Conservation (phyloP, 2,888 invertebrate species). For the Punctoribates punctum region DNA sequence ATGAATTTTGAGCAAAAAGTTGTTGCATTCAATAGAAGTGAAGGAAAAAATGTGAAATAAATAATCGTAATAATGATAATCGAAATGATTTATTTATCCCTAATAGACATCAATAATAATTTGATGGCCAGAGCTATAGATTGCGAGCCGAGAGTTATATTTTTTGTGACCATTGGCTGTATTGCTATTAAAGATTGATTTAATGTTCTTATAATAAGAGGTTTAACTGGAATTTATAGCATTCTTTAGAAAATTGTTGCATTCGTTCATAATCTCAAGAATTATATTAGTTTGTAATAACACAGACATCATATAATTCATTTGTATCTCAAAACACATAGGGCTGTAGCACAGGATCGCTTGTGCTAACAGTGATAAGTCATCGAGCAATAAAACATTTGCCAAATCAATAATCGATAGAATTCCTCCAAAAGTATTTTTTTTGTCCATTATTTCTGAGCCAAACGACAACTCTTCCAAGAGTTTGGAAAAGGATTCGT, state of each 20-base stretch:
- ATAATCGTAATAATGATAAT: conserved; percentile 9
- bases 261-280: conserved; percentile 19
- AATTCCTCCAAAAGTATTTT: neutral
- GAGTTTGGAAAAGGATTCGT: conserved; percentile 6
- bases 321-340: conserved; percentile 26
- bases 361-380: conserved; percentile 28
- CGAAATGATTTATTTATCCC: conserved; percentile 16
- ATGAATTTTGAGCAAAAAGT: neutral
- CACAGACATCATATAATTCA: conserved; percentile 28
- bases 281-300: conserved; percentile 28
- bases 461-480: neutral
- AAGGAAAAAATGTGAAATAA: neutral
- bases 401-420: conserved; percentile 29
- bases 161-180: conserved; percentile 14
- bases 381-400: conserved; percentile 32
- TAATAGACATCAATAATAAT: conserved; percentile 22
- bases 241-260: conserved; percentile 34
- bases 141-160: neutral
- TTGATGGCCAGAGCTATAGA: conserved; percentile 27
- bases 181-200: conserved; percentile 27
- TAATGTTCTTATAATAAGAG: conserved; percentile 37
- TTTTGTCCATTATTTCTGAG: neutral
- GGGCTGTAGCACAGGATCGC: no score
- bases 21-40: neutral
- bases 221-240: conserved; percentile 34